phyloP scores from a whole-genome alignment of 2,888 invertebrate genomes.

The Hoplodrina blanda region DNA sequence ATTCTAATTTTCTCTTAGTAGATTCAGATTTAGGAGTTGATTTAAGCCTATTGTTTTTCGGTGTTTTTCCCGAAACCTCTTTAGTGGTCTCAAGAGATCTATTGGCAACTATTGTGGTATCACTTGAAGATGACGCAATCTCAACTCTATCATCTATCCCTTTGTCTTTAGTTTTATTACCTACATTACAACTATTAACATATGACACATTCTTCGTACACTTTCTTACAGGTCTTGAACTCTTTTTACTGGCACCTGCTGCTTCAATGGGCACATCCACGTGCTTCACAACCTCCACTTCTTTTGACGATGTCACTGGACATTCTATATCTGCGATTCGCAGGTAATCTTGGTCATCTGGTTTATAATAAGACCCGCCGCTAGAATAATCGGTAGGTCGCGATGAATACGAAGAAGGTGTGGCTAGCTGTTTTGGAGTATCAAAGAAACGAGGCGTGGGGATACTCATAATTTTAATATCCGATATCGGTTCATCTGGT shows the following conservation, averaged over 20 bases:
- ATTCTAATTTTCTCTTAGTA: constrained; percentile 56
- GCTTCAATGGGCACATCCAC: constrained; percentile 58
- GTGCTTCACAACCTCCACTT: constrained; percentile 59
- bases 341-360: constrained; percentile 91
- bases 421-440: constrained; percentile 80
- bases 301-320: constrained; percentile 70
- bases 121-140: constrained; percentile 71
- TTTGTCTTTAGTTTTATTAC: constrained; percentile 70
- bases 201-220: constrained; percentile 88
- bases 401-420: constrained; percentile 85
- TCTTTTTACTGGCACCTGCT: constrained; percentile 61
- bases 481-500: constrained; percentile 85
- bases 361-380: constrained; percentile 91
- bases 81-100: constrained; percentile 66
- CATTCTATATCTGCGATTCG: constrained; percentile 76
- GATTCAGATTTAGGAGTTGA: constrained; percentile 40
- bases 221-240: constrained; percentile 81
- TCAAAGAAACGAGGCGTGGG: constrained; percentile 91
- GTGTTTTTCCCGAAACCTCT: constrained; percentile 56
- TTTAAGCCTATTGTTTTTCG: constrained; percentile 64
- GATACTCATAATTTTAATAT: constrained; percentile 90
- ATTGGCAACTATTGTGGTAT: constrained; percentile 64
- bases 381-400: constrained; percentile 91
- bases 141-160: constrained; percentile 68
- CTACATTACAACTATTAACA: constrained; percentile 66